Conservation (phyloP, 2,113 vertebrate genomes). For the Callionymus lyra region DNA sequence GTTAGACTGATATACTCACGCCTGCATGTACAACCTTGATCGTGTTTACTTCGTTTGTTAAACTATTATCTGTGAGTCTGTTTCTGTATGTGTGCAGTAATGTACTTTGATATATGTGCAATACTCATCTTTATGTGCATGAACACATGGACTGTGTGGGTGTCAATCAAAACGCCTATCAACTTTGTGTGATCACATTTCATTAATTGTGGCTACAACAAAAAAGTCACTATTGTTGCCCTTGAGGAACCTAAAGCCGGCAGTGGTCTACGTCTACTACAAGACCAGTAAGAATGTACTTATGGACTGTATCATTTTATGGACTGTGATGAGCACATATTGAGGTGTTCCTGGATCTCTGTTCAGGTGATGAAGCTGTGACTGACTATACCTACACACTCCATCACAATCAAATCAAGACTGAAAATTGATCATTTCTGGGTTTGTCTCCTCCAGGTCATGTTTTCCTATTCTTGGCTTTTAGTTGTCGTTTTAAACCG, state of each 20-base stretch:
- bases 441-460: conserved; percentile 1
- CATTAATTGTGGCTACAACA: no score
- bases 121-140: no score
- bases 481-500: conserved; percentile 1
- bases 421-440: conserved; percentile 4
- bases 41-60: no score
- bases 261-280: conserved; percentile 79
- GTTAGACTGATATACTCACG: no score
- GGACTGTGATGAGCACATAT: no score
- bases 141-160: no score
- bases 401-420: neutral
- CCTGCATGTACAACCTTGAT: no score
- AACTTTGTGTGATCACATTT: no score
- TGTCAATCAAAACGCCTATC: no score
- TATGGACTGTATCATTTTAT: no score
- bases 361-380: conserved; percentile 49
- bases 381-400: conserved; percentile 44
- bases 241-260: conserved; percentile 73
- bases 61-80: neutral
- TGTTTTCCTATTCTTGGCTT: neutral
- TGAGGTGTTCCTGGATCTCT: neutral
- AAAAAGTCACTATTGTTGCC: no score
- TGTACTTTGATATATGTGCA: no score
- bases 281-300: conserved; percentile 52
- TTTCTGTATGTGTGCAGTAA: conserved; percentile 31